phyloP scores from a whole-genome alignment of 2,888 invertebrate genomes.

The Eupithecia inturbata region DNA sequence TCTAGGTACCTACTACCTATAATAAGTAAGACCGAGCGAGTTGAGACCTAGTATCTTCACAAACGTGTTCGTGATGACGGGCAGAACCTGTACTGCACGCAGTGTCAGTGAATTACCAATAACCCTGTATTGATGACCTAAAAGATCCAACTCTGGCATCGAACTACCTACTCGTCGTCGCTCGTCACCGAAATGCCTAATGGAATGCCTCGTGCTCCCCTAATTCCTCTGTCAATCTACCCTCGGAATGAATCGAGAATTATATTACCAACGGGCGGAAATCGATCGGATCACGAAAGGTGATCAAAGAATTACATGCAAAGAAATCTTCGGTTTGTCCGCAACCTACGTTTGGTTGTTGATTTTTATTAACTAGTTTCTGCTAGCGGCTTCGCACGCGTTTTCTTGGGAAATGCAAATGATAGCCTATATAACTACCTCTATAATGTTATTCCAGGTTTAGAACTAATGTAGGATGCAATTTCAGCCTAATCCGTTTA shows the following conservation, averaged over 20 bases:
- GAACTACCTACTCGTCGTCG: background rate
- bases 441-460: background rate
- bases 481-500: background rate
- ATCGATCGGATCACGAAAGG: constrained; percentile 23
- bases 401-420: background rate
- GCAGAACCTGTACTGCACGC: too few species aligned
- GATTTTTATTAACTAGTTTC: background rate
- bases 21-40: too few species aligned
- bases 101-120: too few species aligned
- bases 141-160: background rate
- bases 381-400: background rate
- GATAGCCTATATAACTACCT: background rate
- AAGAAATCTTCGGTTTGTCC: background rate
- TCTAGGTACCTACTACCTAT: background rate
- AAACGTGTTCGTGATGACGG: too few species aligned
- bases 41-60: too few species aligned
- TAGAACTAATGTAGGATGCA: background rate
- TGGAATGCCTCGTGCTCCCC: constrained; percentile 27
- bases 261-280: constrained; percentile 22
- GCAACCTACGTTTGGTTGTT: background rate
- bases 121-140: background rate
- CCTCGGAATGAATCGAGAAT: constrained; percentile 29
- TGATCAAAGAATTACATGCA: constrained; percentile 13
- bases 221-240: constrained; percentile 29
- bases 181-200: constrained; percentile 8